Base-by-base conservation (phyloP, 2,888 invertebrate genomes). In the Allygus modestus region DNA sequence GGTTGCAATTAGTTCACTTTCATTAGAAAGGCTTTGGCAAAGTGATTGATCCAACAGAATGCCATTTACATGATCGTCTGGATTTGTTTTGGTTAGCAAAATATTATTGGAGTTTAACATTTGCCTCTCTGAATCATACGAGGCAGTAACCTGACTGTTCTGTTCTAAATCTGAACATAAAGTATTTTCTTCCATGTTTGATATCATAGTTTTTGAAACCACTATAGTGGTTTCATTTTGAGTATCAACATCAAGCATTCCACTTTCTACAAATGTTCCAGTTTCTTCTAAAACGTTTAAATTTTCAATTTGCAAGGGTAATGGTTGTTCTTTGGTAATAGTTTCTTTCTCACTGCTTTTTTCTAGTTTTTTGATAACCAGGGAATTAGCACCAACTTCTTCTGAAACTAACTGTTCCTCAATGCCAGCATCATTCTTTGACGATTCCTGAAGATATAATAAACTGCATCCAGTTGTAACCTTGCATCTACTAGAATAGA, bases 391-490 rank as follows among this genome's bases (percentile, higher is more conserved):
- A 12, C 31, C 2, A 11, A 5, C 7, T 28, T 65, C 15, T 65
- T 65, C 28, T 12, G 65, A 28, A 20, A 23, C 58, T 23, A 23
- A 26, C 31, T 65, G 28, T 28, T 65, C 65, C 28, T 28, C 65
- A 31, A 65, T 15, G 28, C 23, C n/a, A 41, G 71, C 2, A 41
- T 71, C 71, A 71, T 41, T 71, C n/a, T 71, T 41, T 71, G 41
- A 71, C 31, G 33, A 5, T 71, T 71, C 71, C 41, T 71, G 71
- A 9, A 71, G 41, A 71, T 20, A 71, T 28, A 9, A 20, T 20
- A 23, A 20, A 20, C 17, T 65, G 65, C 28, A 15, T 31, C 17
- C 65, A 12, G 28, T 17, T 0, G 5, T 28, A 28, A 65, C n/a
- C 5, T 41, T 71, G 26, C n/a, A 17, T 4, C 23, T 33, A 28